phyloP scores from a whole-genome alignment of 2,888 invertebrate species.

The Hypena proboscidalis region DNA sequence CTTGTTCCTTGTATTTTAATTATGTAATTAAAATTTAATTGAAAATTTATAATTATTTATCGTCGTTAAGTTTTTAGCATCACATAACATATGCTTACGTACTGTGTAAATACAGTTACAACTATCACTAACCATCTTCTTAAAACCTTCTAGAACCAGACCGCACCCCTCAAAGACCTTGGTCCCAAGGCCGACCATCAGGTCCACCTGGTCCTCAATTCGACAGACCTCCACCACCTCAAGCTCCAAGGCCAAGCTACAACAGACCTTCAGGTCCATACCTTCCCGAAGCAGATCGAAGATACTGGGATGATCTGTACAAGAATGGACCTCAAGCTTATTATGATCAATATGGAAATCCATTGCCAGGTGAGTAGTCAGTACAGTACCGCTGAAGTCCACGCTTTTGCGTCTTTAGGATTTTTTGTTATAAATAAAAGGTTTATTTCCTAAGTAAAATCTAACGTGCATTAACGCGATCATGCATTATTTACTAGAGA shows the following conservation, averaged over 20 bases:
- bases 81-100: no score
- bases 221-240: conserved; percentile 40
- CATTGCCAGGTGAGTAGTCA: conserved; percentile 67
- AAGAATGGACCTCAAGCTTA: conserved; percentile 77
- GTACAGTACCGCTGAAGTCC: not conserved
- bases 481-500: not conserved
- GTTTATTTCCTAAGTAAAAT: no score
- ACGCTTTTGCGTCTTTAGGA: no score
- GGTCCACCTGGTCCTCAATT: conserved; percentile 9
- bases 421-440: no score
- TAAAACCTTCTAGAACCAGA: conserved; percentile 2
- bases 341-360: conserved; percentile 78
- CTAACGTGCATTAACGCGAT: no score
- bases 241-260: conserved; percentile 41
- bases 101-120: not conserved
- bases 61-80: no score
- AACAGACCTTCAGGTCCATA: conserved; percentile 60
- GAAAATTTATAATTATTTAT: no score
- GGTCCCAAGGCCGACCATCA: conserved; percentile 4
- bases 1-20: no score
- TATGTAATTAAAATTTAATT: no score
- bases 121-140: not conserved
- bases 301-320: conserved; percentile 79
- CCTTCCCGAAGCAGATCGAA: conserved; percentile 66
- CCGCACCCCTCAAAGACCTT: conserved; percentile 2